Base-by-base conservation (phyloP, 2,888 invertebrate species). In the Cataglyphis altisquamis region DNA sequence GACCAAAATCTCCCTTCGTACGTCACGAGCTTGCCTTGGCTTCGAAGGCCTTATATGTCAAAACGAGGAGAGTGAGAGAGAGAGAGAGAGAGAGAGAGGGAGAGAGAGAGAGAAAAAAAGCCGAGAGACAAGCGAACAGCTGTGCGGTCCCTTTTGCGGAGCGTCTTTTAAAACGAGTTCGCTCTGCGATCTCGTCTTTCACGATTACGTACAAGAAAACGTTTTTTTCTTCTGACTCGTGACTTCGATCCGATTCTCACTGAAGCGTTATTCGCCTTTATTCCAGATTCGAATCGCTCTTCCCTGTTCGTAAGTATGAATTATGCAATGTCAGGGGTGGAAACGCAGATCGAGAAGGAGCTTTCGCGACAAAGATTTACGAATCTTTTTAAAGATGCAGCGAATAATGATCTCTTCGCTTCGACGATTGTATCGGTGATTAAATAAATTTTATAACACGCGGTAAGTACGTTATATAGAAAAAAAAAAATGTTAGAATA, bases 61-160 rank as follows among this genome's bases (percentile, higher is more conserved):
- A 87, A 87, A 87, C 83, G 45, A 87, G 73, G 45, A 25, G 21
- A 73, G 10, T 4, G 78, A 41, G 60, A 55, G 60, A 55, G 15
- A 48, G 21, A 21, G 21, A 21, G 21, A 21, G 4, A 67, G 57
- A 1, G 78, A 41, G 60, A 45, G 4, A 67, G 57, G 1, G 78
- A 41, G 60, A 45, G 60, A 48, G 15, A 48, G 4, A 66, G 48
- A 78, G 10, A 29, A 12, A 55, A 25, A 70, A 32, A 52, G 39
- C 74, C 25, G 41, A 45, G 60, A 60, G 85, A 48, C 83, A 62
- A 68, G 74, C 78, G 87, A 90, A 90, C 90, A 90, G 90, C 90
- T 90, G 90, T 89, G 90, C 90, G 90, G 90, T 64, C 85, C 89
- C 90, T 88, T 90, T 90, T 86, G 84, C 90, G 86, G 86, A 83